Evolutionary conservation across 2,888 invertebrate species (phyloP).

Genomic region (Ormyrus labotus): DNA sequence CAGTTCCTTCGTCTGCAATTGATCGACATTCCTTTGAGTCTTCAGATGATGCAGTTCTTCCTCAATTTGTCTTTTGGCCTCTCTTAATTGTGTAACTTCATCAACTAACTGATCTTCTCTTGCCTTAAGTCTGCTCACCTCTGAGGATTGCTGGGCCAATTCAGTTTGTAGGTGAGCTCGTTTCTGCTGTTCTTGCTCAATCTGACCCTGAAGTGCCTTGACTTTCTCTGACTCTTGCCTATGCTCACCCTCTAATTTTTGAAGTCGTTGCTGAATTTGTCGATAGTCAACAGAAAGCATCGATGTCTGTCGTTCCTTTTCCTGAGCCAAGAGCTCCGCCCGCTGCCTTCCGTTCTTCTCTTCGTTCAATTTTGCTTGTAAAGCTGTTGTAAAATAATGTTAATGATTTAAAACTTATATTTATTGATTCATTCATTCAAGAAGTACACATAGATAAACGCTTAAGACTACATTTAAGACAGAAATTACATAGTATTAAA

Average conservation of each 20-base stretch:
- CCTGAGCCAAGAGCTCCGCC: constrained; percentile 91
- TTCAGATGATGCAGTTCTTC: constrained; percentile 87
- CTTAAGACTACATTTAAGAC: constrained; percentile 3
- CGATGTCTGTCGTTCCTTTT: constrained; percentile 95
- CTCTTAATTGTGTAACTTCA: constrained; percentile 83
- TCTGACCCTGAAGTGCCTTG: constrained; percentile 87
- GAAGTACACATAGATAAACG: neutral
- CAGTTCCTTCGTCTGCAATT: constrained; percentile 90
- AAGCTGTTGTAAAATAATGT: constrained; percentile 78
- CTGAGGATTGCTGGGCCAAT: constrained; percentile 83
- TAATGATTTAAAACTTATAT: neutral
- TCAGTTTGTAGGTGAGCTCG: constrained; percentile 90
- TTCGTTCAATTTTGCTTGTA: constrained; percentile 93
- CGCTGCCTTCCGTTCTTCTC: constrained; percentile 92
- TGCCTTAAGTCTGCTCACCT: constrained; percentile 83
- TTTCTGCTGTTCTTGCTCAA: constrained; percentile 94
- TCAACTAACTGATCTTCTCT: constrained; percentile 84
- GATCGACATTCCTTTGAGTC: constrained; percentile 82
- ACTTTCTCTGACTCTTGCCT: constrained; percentile 90
- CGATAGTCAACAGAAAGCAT: constrained; percentile 96
- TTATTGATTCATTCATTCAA: too few species aligned
- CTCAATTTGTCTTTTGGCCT: constrained; percentile 83
- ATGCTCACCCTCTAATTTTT: constrained; percentile 94
- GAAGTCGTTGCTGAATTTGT: constrained; percentile 93
- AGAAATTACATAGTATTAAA: neutral